phyloP scores from a whole-genome alignment of 2,113 vertebrate species.

The Rhizomys pruinosus region DNA sequence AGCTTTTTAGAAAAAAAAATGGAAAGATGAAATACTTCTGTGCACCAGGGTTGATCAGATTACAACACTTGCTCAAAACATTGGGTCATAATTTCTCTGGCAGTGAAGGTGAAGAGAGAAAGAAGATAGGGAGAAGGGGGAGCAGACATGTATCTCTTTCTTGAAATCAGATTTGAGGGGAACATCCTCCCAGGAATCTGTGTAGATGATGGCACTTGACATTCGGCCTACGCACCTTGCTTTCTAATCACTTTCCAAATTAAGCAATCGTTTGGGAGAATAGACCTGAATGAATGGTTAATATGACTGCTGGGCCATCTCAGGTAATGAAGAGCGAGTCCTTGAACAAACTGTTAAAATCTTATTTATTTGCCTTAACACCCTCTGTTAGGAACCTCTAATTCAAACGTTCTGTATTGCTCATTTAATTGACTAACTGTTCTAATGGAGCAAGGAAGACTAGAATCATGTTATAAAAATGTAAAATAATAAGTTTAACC shows the following conservation, averaged over 20 bases:
- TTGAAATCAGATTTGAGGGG: slow-evolving; percentile 13
- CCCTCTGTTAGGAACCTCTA: background rate
- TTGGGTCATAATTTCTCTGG: slow-evolving; percentile 52
- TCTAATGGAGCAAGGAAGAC: background rate
- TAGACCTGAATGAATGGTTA: background rate
- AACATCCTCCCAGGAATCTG: background rate
- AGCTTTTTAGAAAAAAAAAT: slow-evolving; percentile 16
- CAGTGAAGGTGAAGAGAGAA: slow-evolving; percentile 48
- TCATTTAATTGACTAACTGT: slow-evolving; percentile 10
- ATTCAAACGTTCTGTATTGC: background rate
- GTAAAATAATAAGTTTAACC: background rate
- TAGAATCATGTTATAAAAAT: background rate
- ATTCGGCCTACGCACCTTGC: background rate
- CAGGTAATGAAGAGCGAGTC: background rate
- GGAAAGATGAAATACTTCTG: slow-evolving; percentile 17
- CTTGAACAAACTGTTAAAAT: slow-evolving; percentile 7
- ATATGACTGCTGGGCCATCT: background rate
- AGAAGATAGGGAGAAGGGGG: background rate
- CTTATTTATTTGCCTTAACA: slow-evolving; percentile 29
- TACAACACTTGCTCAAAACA: slow-evolving; percentile 26
- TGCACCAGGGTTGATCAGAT: slow-evolving; percentile 1
- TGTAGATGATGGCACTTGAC: background rate
- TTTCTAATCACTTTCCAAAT: slow-evolving; percentile 37
- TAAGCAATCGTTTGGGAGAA: slow-evolving; percentile 16
- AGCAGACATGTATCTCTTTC: background rate